phyloP scores from a whole-genome alignment of 2,113 vertebrate genomes.

The Megaceryle torquata region DNA sequence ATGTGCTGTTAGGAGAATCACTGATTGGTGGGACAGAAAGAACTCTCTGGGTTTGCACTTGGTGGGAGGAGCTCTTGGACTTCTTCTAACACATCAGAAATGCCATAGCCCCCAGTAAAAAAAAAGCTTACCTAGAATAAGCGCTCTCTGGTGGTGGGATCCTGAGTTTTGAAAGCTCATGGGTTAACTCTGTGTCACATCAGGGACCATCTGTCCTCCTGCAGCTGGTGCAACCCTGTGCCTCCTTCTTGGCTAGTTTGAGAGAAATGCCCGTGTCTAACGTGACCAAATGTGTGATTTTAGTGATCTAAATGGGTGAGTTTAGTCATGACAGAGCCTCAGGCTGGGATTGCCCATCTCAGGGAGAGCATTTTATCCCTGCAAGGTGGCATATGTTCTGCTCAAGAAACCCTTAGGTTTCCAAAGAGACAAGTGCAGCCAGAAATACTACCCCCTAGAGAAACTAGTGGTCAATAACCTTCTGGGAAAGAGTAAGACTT shows the following conservation, averaged over 20 bases:
- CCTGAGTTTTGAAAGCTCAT: background rate
- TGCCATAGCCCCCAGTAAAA: background rate
- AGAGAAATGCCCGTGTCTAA: background rate
- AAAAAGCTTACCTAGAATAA: background rate
- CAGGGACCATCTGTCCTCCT: background rate
- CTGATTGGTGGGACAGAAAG: rapidly evolving
- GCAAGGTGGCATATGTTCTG: background rate
- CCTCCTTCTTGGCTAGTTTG: background rate
- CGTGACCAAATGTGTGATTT: background rate
- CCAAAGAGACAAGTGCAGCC: background rate
- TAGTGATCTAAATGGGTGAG: background rate
- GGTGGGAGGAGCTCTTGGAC: background rate
- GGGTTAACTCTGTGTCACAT: background rate
- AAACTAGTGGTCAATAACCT: background rate
- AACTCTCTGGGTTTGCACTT: background rate
- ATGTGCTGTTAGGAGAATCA: rapidly evolving
- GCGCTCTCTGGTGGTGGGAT: background rate
- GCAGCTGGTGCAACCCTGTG: background rate
- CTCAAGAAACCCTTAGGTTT: background rate
- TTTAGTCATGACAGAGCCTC: background rate
- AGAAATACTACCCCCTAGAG: background rate
- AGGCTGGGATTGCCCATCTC: background rate
- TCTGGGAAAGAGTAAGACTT: background rate
- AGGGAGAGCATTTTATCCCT: background rate
- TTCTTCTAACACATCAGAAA: background rate